Evolutionary conservation across 2,888 invertebrate genomes (phyloP).

Genomic region (Nasonovia ribisnigri): DNA sequence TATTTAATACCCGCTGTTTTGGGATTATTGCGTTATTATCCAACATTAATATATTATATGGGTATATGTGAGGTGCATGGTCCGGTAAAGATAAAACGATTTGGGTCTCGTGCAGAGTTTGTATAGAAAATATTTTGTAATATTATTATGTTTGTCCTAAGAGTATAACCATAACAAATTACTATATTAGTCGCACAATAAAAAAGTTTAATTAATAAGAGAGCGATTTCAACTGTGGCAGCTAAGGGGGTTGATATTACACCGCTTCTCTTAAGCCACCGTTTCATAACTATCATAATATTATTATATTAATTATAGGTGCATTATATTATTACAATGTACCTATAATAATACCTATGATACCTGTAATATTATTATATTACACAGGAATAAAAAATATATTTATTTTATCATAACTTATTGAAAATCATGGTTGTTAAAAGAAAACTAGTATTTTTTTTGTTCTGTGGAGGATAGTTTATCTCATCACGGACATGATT

Average conservation of each 20-base stretch:
- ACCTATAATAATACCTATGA: no score
- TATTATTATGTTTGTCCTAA: neutral
- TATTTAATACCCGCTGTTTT: conserved; percentile 12
- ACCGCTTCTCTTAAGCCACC: neutral
- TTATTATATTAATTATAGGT: neutral
- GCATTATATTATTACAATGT: no score
- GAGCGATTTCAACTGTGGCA: neutral
- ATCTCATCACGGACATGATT: neutral
- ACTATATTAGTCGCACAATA: neutral
- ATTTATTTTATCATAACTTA: neutral
- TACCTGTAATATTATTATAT: no score
- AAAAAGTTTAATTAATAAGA: neutral
- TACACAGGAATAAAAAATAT: neutral
- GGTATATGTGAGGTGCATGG: neutral
- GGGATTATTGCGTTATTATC: neutral
- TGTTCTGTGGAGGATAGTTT: neutral
- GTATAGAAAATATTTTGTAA: neutral
- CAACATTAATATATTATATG: neutral
- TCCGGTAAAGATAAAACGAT: neutral
- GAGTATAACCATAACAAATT: neutral
- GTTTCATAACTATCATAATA: neutral
- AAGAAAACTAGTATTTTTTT: neutral
- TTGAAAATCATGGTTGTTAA: neutral
- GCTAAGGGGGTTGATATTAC: neutral
- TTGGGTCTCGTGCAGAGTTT: neutral